Conservation (phyloP, 2,888 invertebrate genomes). For the Eilema depressum region DNA sequence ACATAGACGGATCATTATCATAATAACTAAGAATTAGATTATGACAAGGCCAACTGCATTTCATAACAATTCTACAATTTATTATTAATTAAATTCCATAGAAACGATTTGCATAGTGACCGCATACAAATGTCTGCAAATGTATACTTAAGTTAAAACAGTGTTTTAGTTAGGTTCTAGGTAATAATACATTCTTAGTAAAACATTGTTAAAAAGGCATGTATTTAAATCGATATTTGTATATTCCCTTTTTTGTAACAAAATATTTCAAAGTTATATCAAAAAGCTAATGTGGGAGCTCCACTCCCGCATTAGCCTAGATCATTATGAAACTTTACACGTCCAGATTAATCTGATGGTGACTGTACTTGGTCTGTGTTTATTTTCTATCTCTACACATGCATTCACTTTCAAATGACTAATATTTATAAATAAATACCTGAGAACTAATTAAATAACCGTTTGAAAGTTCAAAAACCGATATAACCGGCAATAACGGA, state of each 20-base stretch:
- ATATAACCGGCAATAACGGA: conserved; percentile 5
- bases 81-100: background rate
- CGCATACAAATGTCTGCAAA: background rate
- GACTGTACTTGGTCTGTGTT: too few species aligned
- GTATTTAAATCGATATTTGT: too few species aligned
- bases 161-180: background rate
- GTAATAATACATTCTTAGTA: background rate
- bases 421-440: too few species aligned
- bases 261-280: too few species aligned
- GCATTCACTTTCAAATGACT: too few species aligned
- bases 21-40: conserved; percentile 13
- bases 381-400: too few species aligned
- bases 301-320: too few species aligned
- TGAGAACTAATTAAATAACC: background rate
- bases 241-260: too few species aligned
- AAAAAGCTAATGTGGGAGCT: too few species aligned
- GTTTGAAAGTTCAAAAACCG: background rate
- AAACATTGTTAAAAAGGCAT: too few species aligned
- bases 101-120: conserved; percentile 1
- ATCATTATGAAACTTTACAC: too few species aligned
- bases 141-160: background rate
- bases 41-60: conserved; percentile 50
- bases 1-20: conserved; percentile 7
- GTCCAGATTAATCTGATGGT: too few species aligned
- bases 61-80: conserved; percentile 38